Percentiles rank a stretch among this genome's conserved stretches.
These are phyloP conservation scores for Epinephelus coioides DNA, from an alignment of 2,797 vertebrate species.

Conservation along the genomic window DNA sequence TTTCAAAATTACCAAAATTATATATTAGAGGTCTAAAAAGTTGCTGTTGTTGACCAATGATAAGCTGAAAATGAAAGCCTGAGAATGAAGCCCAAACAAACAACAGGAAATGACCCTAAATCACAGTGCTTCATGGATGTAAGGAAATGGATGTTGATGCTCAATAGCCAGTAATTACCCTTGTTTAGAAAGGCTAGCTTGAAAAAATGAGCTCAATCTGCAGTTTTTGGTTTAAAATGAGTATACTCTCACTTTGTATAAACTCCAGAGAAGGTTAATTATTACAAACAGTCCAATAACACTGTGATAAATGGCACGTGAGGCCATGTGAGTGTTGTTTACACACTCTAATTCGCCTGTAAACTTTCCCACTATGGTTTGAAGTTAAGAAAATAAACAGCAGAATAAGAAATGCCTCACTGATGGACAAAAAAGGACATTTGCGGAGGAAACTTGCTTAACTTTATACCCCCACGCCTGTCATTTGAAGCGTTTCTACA, in stretches of 20 bases:
- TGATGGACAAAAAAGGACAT: not conserved
- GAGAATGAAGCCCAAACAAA: conserved; percentile 57
- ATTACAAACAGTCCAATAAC: conserved; percentile 7
- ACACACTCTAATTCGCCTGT: conserved; percentile 2
- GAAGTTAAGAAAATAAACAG: conserved; percentile 17
- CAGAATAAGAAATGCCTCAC: not conserved
- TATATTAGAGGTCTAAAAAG: not conserved
- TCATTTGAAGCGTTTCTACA: not conserved
- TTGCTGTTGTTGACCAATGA: not conserved
- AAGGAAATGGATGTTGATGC: conserved; percentile 71
- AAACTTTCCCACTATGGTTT: conserved; percentile 21
- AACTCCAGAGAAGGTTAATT: conserved; percentile 1
- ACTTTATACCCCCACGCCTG: conserved; percentile 1
- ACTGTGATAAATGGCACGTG: not conserved
- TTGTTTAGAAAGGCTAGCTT: conserved; percentile 47
- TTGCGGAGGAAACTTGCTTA: not conserved
- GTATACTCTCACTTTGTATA: conserved; percentile 1
- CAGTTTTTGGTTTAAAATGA: conserved; percentile 23
- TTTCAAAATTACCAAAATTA: not conserved
- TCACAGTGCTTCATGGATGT: conserved; percentile 51
- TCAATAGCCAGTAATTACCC: conserved; percentile 56
- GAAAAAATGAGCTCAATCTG: conserved; percentile 4
- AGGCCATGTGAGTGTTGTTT: conserved; percentile 33
- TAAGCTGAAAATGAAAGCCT: conserved; percentile 45
- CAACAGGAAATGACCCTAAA: conserved; percentile 63